These are phyloP conservation scores for Leucophenga varia DNA, from an alignment of 1,140 invertebrate species.

Conservation along the genomic window DNA sequence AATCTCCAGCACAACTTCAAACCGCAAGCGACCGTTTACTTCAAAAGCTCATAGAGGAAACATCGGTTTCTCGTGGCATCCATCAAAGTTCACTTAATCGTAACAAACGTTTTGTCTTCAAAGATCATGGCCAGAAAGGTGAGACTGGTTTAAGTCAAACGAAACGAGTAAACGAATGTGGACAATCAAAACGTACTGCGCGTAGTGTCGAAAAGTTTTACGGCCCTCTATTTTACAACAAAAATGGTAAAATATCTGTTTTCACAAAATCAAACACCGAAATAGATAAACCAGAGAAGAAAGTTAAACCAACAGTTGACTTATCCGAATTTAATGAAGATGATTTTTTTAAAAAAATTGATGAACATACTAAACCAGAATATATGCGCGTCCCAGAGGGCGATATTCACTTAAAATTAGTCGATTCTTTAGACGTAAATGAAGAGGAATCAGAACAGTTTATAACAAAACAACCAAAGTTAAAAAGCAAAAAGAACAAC, in stretches of 20 bases:
- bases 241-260: conserved; percentile 29
- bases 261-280: conserved; percentile 49
- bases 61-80: conserved; percentile 27
- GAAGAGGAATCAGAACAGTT: conserved; percentile 25
- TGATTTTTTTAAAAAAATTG: conserved; percentile 48
- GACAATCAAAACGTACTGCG: conserved; percentile 13
- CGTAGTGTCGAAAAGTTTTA: conserved; percentile 25
- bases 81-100: conserved; percentile 28
- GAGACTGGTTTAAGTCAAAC: neutral
- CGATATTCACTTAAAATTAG: conserved; percentile 42
- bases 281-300: conserved; percentile 44
- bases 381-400: conserved; percentile 39
- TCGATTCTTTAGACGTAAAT: conserved; percentile 38
- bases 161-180: conserved; percentile 26
- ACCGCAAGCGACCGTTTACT: conserved; percentile 44
- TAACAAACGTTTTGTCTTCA: conserved; percentile 34
- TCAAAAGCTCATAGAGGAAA: conserved; percentile 46
- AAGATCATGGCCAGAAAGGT: conserved; percentile 19
- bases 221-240: conserved; percentile 40
- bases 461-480: conserved; percentile 15
- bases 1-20: conserved; percentile 13
- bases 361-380: conserved; percentile 29
- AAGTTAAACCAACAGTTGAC: conserved; percentile 33
- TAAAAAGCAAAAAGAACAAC: too few relatives aligned
- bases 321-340: conserved; percentile 47